A percentile compares a stretch with the other conserved stretches of the same genome.
Evolutionary conservation across 2,113 vertebrate species (phyloP).

Genomic region (Peromyscus leucopus): DNA sequence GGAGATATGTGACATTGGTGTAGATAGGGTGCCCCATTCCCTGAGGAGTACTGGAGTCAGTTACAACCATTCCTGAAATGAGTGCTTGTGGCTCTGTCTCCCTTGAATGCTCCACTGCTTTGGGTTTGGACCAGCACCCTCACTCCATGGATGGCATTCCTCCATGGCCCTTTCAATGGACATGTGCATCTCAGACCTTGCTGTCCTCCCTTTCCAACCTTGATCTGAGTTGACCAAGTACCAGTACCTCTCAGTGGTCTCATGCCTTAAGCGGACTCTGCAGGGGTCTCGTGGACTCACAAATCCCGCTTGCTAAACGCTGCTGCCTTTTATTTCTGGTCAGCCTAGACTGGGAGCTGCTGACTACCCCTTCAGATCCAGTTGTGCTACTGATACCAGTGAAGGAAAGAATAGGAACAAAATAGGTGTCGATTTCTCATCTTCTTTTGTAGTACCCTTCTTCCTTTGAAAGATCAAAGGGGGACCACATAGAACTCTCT

Average conservation of each 20-base stretch:
- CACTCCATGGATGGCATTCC: fast-evolving
- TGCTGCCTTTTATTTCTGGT: constrained; percentile 79
- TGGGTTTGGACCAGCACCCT: neutral
- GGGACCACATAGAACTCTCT: constrained; percentile 80
- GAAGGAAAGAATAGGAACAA: constrained; percentile 75
- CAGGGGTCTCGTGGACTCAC: neutral
- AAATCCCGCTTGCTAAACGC: neutral
- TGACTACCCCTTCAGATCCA: constrained; percentile 75
- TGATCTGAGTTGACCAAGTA: neutral
- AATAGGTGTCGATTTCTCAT: constrained; percentile 79
- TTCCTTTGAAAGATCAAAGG: constrained; percentile 87
- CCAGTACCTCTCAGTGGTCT: neutral
- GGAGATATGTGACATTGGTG: neutral
- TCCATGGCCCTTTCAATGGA: neutral
- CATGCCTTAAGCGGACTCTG: neutral
- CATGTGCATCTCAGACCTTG: neutral
- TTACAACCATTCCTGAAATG: neutral
- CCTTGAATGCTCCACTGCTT: neutral
- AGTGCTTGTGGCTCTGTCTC: neutral
- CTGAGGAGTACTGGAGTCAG: neutral
- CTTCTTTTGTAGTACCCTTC: constrained; percentile 64
- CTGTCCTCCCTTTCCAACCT: neutral
- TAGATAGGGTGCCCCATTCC: neutral
- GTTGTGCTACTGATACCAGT: constrained; percentile 80
- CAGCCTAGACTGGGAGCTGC: constrained; percentile 73